These are phyloP conservation scores for Pardalotus punctatus DNA, from an alignment of 2,113 vertebrate species.

Conservation along the genomic window DNA sequence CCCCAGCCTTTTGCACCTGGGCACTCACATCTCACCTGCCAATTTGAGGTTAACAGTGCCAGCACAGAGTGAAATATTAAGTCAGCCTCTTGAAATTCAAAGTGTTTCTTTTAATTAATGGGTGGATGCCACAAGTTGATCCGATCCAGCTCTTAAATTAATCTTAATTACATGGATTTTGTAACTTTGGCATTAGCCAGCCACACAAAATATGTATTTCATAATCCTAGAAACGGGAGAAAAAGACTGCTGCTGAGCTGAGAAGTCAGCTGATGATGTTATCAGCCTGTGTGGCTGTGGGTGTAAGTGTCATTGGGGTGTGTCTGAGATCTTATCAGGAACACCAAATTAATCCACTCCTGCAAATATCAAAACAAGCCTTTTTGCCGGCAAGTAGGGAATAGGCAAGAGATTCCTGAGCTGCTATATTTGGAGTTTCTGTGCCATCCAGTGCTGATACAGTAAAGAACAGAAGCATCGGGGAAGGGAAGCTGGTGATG, in stretches of 20 bases:
- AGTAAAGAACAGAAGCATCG: neutral
- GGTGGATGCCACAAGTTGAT: conserved; percentile 77
- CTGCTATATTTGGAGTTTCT: conserved; percentile 38
- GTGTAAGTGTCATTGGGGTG: conserved; percentile 71
- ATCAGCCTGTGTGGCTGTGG: conserved; percentile 62
- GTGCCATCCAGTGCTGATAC: neutral
- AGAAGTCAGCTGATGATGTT: conserved; percentile 73
- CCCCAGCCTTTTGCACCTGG: conserved; percentile 53
- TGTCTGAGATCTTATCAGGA: conserved; percentile 63
- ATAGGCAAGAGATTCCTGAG: conserved; percentile 24
- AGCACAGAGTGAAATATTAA: conserved; percentile 69
- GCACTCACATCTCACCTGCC: conserved; percentile 41
- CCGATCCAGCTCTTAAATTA: conserved; percentile 79
- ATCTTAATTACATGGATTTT: conserved; percentile 82
- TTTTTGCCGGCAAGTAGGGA: conserved; percentile 44
- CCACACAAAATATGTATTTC: conserved; percentile 71
- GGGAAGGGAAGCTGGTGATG: neutral
- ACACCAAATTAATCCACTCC: conserved; percentile 72
- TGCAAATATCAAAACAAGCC: conserved; percentile 67
- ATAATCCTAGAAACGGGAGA: conserved; percentile 71
- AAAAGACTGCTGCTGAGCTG: conserved; percentile 58
- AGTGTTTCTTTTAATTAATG: conserved; percentile 81
- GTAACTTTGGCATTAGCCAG: conserved; percentile 77
- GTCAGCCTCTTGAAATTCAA: conserved; percentile 68
- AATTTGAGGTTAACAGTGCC: conserved; percentile 63